phyloP scores from a whole-genome alignment of 2,113 vertebrate genomes.

The Alligator sinensis region DNA sequence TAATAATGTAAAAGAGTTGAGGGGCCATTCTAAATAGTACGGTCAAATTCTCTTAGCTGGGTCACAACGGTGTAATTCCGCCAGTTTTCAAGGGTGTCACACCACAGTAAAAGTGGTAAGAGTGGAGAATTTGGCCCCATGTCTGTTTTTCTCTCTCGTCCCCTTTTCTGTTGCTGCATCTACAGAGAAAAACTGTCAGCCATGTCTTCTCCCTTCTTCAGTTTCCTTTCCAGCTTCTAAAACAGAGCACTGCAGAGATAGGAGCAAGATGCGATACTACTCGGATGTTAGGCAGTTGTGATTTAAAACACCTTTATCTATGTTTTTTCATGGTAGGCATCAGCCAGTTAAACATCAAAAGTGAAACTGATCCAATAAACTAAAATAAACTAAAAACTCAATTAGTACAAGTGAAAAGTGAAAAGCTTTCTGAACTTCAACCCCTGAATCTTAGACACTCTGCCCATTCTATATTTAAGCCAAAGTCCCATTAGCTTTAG shows the following conservation, averaged over 20 bases:
- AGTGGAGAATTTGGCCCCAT: not conserved
- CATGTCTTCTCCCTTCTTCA: not conserved
- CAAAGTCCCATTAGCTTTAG: not conserved
- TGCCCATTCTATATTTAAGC: not conserved
- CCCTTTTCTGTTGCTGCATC: too few relatives aligned
- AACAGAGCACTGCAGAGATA: not conserved
- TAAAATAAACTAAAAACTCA: not conserved
- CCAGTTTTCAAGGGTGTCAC: not conserved
- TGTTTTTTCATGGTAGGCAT: not conserved
- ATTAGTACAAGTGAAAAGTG: not conserved
- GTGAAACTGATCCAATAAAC: not conserved
- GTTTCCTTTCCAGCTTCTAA: not conserved
- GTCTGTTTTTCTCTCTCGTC: not conserved
- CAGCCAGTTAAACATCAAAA: not conserved
- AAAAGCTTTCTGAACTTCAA: not conserved
- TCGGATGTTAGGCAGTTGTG: not conserved
- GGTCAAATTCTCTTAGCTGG: not conserved
- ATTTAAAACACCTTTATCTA: not conserved
- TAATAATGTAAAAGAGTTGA: not conserved
- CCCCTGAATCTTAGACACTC: not conserved
- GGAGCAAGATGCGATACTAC: not conserved
- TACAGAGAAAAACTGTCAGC: not conserved
- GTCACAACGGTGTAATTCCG: not conserved
- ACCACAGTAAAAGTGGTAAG: fast-evolving
- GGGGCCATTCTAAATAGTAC: not conserved